A percentile compares a stretch with the other conserved stretches of the same genome.
phyloP scores from a whole-genome alignment of 1,140 invertebrate genomes.

The Magallana angulata region DNA sequence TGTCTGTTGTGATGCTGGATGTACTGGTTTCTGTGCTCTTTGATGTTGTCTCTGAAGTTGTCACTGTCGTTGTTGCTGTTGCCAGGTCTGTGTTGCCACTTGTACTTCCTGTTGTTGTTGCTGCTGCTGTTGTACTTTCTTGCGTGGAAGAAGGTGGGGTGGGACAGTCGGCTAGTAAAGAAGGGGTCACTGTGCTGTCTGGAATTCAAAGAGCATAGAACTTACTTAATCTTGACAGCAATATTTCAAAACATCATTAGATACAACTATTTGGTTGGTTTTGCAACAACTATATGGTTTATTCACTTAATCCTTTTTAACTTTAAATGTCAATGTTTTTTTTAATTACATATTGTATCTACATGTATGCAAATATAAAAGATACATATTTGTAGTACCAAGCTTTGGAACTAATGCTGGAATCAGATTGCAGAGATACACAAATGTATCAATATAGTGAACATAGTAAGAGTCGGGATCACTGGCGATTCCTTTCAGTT shows the following conservation, averaged over 20 bases:
- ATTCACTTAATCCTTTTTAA: background rate
- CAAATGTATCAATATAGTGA: constrained; percentile 43
- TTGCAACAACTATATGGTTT: background rate
- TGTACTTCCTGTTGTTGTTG: background rate
- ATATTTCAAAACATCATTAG: too few relatives aligned
- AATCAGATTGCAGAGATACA: constrained; percentile 47
- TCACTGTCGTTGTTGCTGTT: background rate
- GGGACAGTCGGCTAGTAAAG: constrained; percentile 14
- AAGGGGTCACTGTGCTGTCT: constrained; percentile 11
- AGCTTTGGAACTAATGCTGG: constrained; percentile 52
- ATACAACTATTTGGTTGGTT: background rate
- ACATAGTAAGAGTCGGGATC: constrained; percentile 52
- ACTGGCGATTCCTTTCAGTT: constrained; percentile 44
- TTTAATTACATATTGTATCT: background rate
- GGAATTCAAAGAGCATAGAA: background rate
- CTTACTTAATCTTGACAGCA: background rate
- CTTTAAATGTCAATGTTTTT: background rate
- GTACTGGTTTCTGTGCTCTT: background rate
- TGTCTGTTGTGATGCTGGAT: background rate
- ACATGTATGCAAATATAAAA: too few relatives aligned
- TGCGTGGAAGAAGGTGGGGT: constrained; percentile 24
- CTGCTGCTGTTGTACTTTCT: background rate
- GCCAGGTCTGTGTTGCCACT: too few relatives aligned
- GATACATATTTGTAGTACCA: constrained; percentile 41
- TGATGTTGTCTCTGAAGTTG: background rate